These are phyloP conservation scores for Pan paniscus DNA, from an alignment of 2,113 vertebrate species.

Conservation along the genomic window DNA sequence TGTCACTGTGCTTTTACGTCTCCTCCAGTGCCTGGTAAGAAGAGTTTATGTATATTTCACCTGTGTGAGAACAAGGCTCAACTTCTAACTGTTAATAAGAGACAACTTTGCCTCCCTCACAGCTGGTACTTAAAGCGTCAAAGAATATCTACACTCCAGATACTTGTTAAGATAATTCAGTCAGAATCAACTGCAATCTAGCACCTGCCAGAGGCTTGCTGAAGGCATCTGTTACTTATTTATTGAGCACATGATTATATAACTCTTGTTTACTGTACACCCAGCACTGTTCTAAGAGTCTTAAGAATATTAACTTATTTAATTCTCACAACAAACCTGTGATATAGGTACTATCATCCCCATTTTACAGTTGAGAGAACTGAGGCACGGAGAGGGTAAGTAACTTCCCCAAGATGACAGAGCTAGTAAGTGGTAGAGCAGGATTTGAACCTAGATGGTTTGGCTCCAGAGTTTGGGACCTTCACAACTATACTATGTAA, in stretches of 20 bases:
- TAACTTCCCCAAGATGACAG: background rate
- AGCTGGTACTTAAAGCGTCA: slow-evolving; percentile 50
- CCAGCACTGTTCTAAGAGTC: background rate
- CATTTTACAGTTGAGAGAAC: background rate
- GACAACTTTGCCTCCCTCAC: slow-evolving; percentile 20
- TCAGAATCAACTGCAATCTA: background rate
- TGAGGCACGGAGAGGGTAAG: background rate
- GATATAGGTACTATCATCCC: background rate
- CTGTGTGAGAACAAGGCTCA: slow-evolving; percentile 1
- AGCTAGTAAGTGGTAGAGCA: background rate
- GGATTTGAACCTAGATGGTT: background rate
- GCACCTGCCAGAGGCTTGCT: slow-evolving; percentile 29
- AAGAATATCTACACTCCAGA: slow-evolving; percentile 35
- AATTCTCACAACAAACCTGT: background rate
- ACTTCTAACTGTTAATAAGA: slow-evolving; percentile 40
- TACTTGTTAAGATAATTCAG: slow-evolving; percentile 43
- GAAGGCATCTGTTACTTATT: background rate
- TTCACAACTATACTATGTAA: background rate
- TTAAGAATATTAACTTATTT: background rate
- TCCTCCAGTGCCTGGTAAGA: background rate
- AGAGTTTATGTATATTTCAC: background rate
- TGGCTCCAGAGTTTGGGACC: background rate
- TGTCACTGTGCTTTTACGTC: background rate
- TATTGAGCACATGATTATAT: background rate
- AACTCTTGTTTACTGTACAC: background rate